These are phyloP conservation scores for Drosophila ustulata DNA, from an alignment of 2,888 invertebrate genomes.

Conservation along the genomic window DNA sequence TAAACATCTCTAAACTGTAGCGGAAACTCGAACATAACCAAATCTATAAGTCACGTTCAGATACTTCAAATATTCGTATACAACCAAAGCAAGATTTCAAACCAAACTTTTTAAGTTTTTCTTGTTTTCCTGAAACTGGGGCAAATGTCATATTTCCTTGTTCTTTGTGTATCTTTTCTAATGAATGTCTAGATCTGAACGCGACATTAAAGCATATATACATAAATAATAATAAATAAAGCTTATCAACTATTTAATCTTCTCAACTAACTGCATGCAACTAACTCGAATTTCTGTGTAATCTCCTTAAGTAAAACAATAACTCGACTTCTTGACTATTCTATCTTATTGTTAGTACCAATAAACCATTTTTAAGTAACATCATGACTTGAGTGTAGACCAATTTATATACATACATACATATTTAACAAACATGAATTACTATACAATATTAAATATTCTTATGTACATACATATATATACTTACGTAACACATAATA, in stretches of 20 bases:
- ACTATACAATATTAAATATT: conserved; percentile 64
- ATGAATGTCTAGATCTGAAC: conserved; percentile 22
- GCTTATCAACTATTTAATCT: conserved; percentile 29
- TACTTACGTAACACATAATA: conserved; percentile 39
- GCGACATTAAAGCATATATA: conserved; percentile 34
- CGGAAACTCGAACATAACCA: conserved; percentile 55
- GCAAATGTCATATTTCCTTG: conserved; percentile 33
- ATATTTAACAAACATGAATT: conserved; percentile 32
- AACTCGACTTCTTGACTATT: conserved; percentile 42
- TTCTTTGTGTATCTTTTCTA: not conserved
- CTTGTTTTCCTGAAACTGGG: conserved; percentile 2
- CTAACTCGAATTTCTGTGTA: conserved; percentile 76
- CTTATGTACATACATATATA: conserved; percentile 65
- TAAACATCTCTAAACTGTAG: conserved; percentile 45
- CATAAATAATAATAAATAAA: conserved; percentile 22
- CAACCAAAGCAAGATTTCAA: conserved; percentile 41
- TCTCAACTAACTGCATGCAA: conserved; percentile 71
- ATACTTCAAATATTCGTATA: conserved; percentile 22
- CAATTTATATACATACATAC: conserved; percentile 54
- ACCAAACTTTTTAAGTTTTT: conserved; percentile 31
- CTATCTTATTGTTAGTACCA: conserved; percentile 48
- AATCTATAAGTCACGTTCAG: conserved; percentile 41
- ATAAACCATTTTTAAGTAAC: conserved; percentile 73
- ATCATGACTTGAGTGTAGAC: conserved; percentile 68
- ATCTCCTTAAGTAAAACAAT: conserved; percentile 49